phyloP scores from a whole-genome alignment of 92 coral and sea anemone species.

The Nematostella vectensis region DNA sequence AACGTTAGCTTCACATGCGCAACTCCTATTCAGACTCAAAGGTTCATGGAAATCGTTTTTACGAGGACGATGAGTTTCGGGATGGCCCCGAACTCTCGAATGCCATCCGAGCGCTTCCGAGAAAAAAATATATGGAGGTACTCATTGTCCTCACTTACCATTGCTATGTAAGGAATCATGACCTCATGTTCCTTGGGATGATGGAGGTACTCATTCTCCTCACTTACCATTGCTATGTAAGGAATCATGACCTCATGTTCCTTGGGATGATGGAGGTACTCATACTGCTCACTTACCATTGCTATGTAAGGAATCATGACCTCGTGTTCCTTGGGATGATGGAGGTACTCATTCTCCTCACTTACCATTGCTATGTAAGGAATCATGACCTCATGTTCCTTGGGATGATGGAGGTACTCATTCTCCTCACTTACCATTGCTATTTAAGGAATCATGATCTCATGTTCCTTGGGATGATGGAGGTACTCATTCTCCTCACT shows the following conservation, averaged over 20 bases:
- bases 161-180: constrained; percentile 3
- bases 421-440: constrained; percentile 85
- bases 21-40: too few species aligned
- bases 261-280: too few species aligned
- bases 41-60: too few species aligned
- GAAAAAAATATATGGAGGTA: too few species aligned
- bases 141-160: too few species aligned
- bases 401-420: constrained; percentile 84
- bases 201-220: constrained; percentile 56
- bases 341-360: not conserved
- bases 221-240: constrained; percentile 51
- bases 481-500: constrained; percentile 77
- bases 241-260: constrained; percentile 45
- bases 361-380: constrained; percentile 81
- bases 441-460: constrained; percentile 70
- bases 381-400: constrained; percentile 85
- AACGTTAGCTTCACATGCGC: too few species aligned
- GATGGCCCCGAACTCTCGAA: too few species aligned
- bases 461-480: constrained; percentile 88
- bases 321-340: too few species aligned
- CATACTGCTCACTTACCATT: constrained; percentile 38
- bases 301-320: constrained; percentile 60
- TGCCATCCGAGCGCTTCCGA: too few species aligned
- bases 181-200: constrained; percentile 63
- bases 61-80: too few species aligned